Evolutionary conservation across 2,888 invertebrate genomes (phyloP).

Genomic region (Acleris laterana): DNA sequence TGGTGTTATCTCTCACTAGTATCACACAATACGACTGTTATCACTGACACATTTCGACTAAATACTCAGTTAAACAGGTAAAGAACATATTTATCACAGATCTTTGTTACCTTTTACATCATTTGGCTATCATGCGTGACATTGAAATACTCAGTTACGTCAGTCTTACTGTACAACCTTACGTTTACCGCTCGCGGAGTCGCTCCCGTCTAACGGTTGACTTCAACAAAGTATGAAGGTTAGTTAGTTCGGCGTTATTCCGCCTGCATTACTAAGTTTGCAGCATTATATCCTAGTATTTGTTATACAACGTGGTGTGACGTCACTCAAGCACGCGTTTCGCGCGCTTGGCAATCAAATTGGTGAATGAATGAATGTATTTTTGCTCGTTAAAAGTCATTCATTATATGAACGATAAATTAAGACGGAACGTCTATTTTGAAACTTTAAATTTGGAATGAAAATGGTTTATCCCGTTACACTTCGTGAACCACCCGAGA

Average conservation of each 20-base stretch:
- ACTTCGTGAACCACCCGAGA: no score
- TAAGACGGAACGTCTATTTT: no score
- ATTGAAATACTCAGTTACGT: conserved; percentile 33
- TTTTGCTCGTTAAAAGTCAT: conserved; percentile 2
- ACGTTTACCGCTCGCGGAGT: conserved; percentile 1
- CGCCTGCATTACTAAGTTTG: conserved; percentile 11
- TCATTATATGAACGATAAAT: background rate
- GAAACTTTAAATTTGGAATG: no score
- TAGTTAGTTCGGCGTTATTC: conserved; percentile 6
- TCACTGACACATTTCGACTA: conserved; percentile 22
- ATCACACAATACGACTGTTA: conserved; percentile 12
- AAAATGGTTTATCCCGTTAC: no score
- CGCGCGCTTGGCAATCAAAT: conserved; percentile 5
- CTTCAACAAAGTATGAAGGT: background rate
- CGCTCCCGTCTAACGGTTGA: conserved; percentile 4
- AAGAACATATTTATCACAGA: conserved; percentile 22
- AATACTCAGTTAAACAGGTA: conserved; percentile 6
- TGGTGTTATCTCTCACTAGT: background rate
- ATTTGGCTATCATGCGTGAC: conserved; percentile 23
- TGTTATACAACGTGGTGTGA: conserved; percentile 31
- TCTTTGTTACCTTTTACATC: conserved; percentile 23
- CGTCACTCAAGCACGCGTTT: conserved; percentile 17
- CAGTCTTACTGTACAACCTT: conserved; percentile 11
- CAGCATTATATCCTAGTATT: conserved; percentile 24
- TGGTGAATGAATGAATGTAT: conserved; percentile 8